These are phyloP conservation scores for Pachypanchax playfairii DNA, from an alignment of 2,113 vertebrate species.

Conservation along the genomic window DNA sequence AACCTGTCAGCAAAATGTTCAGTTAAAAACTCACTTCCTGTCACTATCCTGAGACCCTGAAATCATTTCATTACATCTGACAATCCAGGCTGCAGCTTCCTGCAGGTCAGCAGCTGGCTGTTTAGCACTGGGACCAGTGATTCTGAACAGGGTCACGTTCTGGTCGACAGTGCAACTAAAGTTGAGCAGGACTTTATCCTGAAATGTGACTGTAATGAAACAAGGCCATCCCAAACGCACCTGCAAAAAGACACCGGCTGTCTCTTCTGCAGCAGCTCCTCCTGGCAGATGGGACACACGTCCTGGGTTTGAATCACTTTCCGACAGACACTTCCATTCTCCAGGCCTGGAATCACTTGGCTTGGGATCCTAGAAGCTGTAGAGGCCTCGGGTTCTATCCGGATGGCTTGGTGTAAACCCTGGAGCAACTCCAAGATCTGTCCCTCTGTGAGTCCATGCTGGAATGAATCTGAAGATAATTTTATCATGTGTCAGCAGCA, in stretches of 20 bases:
- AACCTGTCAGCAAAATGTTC: background rate
- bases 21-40: background rate
- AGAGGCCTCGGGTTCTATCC: background rate
- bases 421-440: slow-evolving; percentile 77
- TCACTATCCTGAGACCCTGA: background rate
- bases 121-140: background rate
- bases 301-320: slow-evolving; percentile 71
- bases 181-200: slow-evolving; percentile 2
- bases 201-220: too few relatives aligned
- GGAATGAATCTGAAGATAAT: slow-evolving; percentile 72
- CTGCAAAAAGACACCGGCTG: slow-evolving; percentile 79
- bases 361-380: background rate
- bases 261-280: slow-evolving; percentile 75
- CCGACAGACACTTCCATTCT: slow-evolving; percentile 54
- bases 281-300: slow-evolving; percentile 81
- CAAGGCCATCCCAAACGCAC: too few relatives aligned
- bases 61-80: slow-evolving; percentile 15
- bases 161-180: slow-evolving; percentile 18
- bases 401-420: slow-evolving; percentile 40
- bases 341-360: background rate
- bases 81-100: slow-evolving; percentile 15
- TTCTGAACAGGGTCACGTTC: slow-evolving; percentile 18
- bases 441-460: slow-evolving; percentile 76
- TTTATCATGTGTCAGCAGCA: slow-evolving; percentile 6
- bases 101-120: slow-evolving; percentile 22